Base-by-base conservation (phyloP, 1,140 invertebrate species). In the Brachionus angularis region DNA sequence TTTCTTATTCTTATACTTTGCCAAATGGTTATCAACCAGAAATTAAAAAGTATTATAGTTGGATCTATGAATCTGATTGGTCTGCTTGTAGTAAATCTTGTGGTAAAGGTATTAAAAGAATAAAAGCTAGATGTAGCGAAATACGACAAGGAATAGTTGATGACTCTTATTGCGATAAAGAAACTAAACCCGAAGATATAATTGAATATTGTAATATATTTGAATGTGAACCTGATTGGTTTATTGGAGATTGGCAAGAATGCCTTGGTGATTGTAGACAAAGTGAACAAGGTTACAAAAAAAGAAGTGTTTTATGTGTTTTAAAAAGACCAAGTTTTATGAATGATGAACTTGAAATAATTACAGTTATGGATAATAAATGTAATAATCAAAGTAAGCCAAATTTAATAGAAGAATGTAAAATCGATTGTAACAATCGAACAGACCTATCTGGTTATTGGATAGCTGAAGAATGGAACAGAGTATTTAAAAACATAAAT, bases 61-160 rank as follows among this genome's bases (percentile, higher is more conserved):
- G 62, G 42, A 42, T 47, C 5, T 46, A 47, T 36, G 36, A 14
- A 34, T 42, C 50, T 14, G 67, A 71, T 16, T 71, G 67, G 67
- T 71, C 67, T 4, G 16, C 67, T 7, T 71, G 67, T 53, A 34
- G 27, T 27, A 71, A 71, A 36, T 42, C 33, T 52, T 71, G 67
- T 14, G 67, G 67, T n/a, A 52, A 39, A 36, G 67, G 67, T 25
- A 23, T 53, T 34, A 39, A 31, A 34, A 67, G 33, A 67, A 46
- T 47, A 34, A 47, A 39, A 1, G 39, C 62, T 21, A 46, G 25
- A 21, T 67, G 62, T 27, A 50, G 34, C 18, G 47, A 67, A 29
- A 5, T 67, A 3, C 34, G 47, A 46, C 31, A 67, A 4, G 53
- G 53, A 7, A 39, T 58, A 23, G 53, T 58, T 39, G 53, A 58